Percentiles rank a stretch among this genome's conserved stretches.
Conservation (phyloP, 2,113 vertebrate genomes). For the Piaya cayana region DNA sequence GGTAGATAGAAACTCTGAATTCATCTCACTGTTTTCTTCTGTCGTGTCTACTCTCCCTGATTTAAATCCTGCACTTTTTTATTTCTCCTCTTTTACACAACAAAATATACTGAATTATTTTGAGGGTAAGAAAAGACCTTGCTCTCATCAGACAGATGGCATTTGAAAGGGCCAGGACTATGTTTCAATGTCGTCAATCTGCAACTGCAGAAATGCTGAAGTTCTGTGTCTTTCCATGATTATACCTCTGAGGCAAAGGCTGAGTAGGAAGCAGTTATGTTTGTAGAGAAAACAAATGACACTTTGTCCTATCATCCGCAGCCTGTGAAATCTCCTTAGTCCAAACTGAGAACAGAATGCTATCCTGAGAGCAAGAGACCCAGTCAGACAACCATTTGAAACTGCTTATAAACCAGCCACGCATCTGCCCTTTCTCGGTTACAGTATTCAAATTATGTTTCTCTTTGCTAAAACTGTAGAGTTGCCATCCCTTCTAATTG, state of each 20-base stretch:
- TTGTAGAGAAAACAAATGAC: conserved; percentile 45
- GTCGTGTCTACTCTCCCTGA: not conserved
- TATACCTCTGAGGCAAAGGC: conserved; percentile 41
- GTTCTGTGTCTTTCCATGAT: conserved; percentile 7
- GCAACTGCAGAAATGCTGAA: conserved; percentile 7
- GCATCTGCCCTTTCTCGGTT: not conserved
- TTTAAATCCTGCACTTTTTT: conserved; percentile 2
- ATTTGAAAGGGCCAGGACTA: conserved; percentile 26
- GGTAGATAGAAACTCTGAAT: not conserved
- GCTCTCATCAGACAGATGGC: conserved; percentile 23
- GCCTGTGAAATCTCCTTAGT: conserved; percentile 45
- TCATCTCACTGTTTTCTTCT: conserved; percentile 14
- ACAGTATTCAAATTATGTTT: not conserved
- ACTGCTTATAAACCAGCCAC: not conserved
- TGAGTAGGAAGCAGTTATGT: conserved; percentile 41
- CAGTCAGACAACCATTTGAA: not conserved
- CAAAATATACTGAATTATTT: not conserved
- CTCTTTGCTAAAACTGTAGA: not conserved
- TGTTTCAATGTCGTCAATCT: not conserved
- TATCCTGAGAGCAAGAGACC: conserved; percentile 19
- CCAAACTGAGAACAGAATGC: conserved; percentile 45
- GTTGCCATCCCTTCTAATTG: not conserved
- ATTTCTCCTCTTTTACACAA: not conserved
- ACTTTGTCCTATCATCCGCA: conserved; percentile 25
- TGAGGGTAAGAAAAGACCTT: not conserved